Base-by-base conservation (phyloP, 2,888 invertebrate species). In the Thera obeliscata region DNA sequence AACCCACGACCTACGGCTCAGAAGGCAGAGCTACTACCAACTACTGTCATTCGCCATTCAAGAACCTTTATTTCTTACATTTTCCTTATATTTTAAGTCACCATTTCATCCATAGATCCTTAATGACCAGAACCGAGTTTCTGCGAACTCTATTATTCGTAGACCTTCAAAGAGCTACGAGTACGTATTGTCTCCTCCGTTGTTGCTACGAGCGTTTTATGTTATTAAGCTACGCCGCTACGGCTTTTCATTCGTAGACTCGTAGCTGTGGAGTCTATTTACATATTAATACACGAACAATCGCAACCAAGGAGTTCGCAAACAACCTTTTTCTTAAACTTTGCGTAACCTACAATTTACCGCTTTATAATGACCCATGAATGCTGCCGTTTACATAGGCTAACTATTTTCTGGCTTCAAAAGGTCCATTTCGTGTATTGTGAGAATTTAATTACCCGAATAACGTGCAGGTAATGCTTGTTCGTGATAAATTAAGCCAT, bases 401-500 rank as follows among this genome's bases (percentile, higher is more conserved):
- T 36, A 46, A 8, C 43, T 41, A 55, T 55, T 55, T 36, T 5
- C 50, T 43, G 50, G 63, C 65, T 63, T 63, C 41, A 63, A 56
- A 43, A 66, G 36, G 46, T 52, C 56, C 12, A 50, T 66, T 50
- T 63, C 58, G 64, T 65, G 63, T 62, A 59, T 56, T 59, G 61
- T 68, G 66, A 68, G 71, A 66, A 68, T 73, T 69, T 59, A 70
- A 73, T 74, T 70, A 74, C 66, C 55, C 67, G 65, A 66, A 68
- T 63, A 69, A 61, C 67, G 61, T 64, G 52, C 71, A 63, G 71
- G 70, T 74, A 71, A 71, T 68, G 67, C 56, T 64, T 67, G 50
- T 67, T 46, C 48, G 63, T 71, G 73, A 74, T 74, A 64, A 74
- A 74, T 73, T 69, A 58, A 69, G 62, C 70, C 60, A 67, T 73